A percentile compares a stretch with the other conserved stretches of the same genome.
Evolutionary conservation across 2,113 vertebrate genomes (phyloP).

Genomic region (Eurystomus gularis): DNA sequence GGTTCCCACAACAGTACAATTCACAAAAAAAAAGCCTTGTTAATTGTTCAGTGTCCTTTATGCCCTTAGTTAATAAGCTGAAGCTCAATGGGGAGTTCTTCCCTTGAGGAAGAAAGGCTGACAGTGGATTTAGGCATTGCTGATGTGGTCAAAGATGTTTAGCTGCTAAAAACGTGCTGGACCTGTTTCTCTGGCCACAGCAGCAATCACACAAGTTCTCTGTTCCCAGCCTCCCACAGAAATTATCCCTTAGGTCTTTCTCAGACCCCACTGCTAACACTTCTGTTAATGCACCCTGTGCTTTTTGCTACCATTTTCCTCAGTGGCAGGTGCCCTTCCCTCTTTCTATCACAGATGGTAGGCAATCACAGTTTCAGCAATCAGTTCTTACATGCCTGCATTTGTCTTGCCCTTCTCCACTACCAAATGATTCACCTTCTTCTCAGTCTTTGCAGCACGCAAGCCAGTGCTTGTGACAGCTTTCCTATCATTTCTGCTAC

Average conservation of each 20-base stretch:
- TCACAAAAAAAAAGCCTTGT: background rate
- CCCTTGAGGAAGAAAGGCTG: background rate
- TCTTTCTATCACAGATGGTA: background rate
- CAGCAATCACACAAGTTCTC: background rate
- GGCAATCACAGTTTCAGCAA: slow-evolving; percentile 22
- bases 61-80: background rate
- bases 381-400: background rate
- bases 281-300: background rate
- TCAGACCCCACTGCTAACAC: background rate
- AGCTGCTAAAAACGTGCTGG: background rate
- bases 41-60: background rate
- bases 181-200: background rate
- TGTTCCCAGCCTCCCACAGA: background rate
- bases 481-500: background rate
- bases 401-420: background rate
- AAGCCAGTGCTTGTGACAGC: background rate
- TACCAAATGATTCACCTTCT: background rate
- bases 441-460: background rate
- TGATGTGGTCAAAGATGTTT: background rate
- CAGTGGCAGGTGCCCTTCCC: background rate
- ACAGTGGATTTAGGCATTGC: background rate
- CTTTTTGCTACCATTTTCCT: background rate
- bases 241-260: background rate
- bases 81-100: background rate
- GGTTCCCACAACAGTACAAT: background rate